Conservation (phyloP, 2,797 vertebrate species). For the Sebastes taczanowskii region DNA sequence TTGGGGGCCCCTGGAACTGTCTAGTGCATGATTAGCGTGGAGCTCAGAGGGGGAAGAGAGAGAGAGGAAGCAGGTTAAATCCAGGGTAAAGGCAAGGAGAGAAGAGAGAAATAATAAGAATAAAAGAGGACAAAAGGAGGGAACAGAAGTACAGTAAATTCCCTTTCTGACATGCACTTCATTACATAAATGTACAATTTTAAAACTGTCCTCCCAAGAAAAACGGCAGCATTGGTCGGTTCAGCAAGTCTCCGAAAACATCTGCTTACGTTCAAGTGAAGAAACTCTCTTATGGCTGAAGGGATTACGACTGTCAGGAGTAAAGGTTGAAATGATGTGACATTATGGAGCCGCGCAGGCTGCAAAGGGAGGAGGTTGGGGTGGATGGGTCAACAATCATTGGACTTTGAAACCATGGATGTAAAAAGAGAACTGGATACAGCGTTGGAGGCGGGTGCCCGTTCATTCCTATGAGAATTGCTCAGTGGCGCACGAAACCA, state of each 20-base stretch:
- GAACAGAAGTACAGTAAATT: neutral
- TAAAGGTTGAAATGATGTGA: neutral
- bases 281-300: neutral
- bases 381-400: neutral
- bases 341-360: no score
- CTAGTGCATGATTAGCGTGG: slow-evolving; percentile 77
- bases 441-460: no score
- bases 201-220: neutral
- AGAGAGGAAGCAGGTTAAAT: slow-evolving; percentile 53
- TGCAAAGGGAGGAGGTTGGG: neutral
- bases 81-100: slow-evolving; percentile 43
- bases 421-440: no score
- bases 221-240: no score
- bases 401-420: neutral
- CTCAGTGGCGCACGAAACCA: no score
- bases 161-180: neutral
- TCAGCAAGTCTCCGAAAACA: neutral
- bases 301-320: neutral
- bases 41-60: slow-evolving; percentile 32
- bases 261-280: neutral
- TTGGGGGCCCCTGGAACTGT: slow-evolving; percentile 79
- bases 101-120: slow-evolving; percentile 15
- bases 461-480: no score
- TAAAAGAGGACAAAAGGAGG: neutral
- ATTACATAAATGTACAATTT: neutral